phyloP scores from a whole-genome alignment of 2,888 invertebrate genomes.

The Kuschelorhynchus macadamiae region DNA sequence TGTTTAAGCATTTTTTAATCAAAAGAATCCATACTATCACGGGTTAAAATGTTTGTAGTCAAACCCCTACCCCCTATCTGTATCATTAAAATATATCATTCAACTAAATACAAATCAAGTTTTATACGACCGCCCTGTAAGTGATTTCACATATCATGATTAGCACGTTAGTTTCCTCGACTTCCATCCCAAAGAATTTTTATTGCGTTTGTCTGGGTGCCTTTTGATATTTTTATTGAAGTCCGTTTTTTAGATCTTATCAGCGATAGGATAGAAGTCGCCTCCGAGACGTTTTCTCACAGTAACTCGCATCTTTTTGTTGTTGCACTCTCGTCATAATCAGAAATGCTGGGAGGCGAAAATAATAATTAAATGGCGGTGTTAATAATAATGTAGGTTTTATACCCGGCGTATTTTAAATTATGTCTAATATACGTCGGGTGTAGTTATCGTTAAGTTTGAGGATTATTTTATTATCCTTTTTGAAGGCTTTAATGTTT shows the following conservation, averaged over 20 bases:
- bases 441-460: conserved; percentile 34
- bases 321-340: conserved; percentile 25
- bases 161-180: conserved; percentile 47
- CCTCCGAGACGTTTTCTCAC: conserved; percentile 54
- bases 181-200: conserved; percentile 56
- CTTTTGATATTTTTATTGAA: conserved; percentile 60
- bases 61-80: too few relatives aligned
- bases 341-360: conserved; percentile 15
- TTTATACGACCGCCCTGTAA: too few relatives aligned
- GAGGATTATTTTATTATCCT: conserved; percentile 37
- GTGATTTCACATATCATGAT: conserved; percentile 41
- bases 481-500: not conserved
- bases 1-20: too few relatives aligned
- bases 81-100: too few relatives aligned
- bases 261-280: conserved; percentile 50
- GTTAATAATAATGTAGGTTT: conserved; percentile 38
- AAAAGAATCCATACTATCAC: too few relatives aligned
- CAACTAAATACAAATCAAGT: too few relatives aligned
- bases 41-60: too few relatives aligned
- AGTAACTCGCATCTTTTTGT: conserved; percentile 52
- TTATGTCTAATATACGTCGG: conserved; percentile 40
- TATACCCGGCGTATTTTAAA: conserved; percentile 32
- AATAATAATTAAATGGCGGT: conserved; percentile 38
- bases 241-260: conserved; percentile 58
- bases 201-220: conserved; percentile 58